Evolutionary conservation across 1,140 invertebrate species (phyloP), one percentile per base, ranked within the genome.

Genomic region (Philotrypesis tridentata): DNA sequence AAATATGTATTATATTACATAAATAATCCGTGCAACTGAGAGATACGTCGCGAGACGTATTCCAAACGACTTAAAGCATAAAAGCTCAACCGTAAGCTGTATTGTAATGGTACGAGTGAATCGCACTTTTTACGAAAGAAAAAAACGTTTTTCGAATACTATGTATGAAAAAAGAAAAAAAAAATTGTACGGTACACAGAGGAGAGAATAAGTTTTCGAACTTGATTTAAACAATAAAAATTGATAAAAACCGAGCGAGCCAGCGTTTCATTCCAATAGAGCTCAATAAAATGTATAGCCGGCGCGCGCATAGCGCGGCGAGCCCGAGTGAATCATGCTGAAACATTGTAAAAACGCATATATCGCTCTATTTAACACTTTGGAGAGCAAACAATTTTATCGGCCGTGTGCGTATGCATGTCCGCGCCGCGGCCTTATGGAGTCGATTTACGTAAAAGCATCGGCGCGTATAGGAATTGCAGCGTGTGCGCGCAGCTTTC

Each of bases 141-240:
- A 11, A 40, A 27, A 29, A 79, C 60, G 48, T 71, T 79, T 79
- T 79, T 71, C 43, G 5, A 70, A 55, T 70, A 68, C 5, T 37
- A 37, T 71, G 27, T 25, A n/a, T n/a, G n/a, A n/a, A n/a, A n/a
- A n/a, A n/a, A n/a, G n/a, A n/a, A n/a, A n/a, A n/a, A n/a, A n/a
- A 55, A 33, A 71, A 71, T 12, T 33, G 23, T 25, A 67, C 43
- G 23, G 25, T 74, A 80, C 2, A 80, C 29, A 65, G 12, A 33
- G 12, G 8, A 74, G 12, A 80, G 1, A 40, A 73, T 63, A 11
- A 73, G 14, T 72, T 72, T 80, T 63, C 27, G 0, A 21, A 72
- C 65, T 33, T 14, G 33, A 63, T 72, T 63, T 37, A n/a, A 79
- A 79, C 68, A 68, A 70, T 70, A 79, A 79, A n/a, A 23, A 21